Evolutionary conservation across 2,797 vertebrate genomes (phyloP).

Genomic region (Lagodon rhomboides): DNA sequence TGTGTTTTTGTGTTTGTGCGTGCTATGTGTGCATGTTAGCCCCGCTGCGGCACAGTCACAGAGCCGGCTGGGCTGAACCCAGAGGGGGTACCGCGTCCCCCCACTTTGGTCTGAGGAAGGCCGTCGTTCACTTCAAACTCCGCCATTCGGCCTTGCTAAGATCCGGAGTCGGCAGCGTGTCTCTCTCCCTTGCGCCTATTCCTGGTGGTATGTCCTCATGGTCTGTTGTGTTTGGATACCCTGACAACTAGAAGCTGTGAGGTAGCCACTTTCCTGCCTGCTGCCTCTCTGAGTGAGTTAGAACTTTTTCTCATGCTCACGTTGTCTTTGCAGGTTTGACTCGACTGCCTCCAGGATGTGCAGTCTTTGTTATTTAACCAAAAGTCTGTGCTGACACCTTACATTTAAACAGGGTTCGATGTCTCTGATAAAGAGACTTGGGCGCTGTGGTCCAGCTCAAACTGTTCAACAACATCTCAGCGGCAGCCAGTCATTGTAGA

Average conservation of each 20-base stretch:
- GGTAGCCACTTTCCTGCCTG: constrained; percentile 71
- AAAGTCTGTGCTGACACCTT: constrained; percentile 3
- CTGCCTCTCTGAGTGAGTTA: constrained; percentile 70
- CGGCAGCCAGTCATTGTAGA: constrained; percentile 37
- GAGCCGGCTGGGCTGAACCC: constrained; percentile 33
- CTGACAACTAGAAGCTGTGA: constrained; percentile 82
- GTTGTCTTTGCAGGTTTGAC: constrained; percentile 28
- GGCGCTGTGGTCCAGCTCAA: background rate
- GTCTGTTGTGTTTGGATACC: constrained; percentile 85
- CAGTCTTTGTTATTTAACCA: background rate
- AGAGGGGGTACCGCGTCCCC: constrained; percentile 46
- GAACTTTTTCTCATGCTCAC: constrained; percentile 71
- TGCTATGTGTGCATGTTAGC: constrained; percentile 48
- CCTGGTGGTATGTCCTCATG: constrained; percentile 83
- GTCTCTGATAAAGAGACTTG: background rate
- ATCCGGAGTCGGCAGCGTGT: constrained; percentile 49
- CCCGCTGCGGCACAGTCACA: constrained; percentile 53
- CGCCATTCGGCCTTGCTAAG: constrained; percentile 60
- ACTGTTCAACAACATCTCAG: constrained; percentile 7
- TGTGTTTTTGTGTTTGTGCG: constrained; percentile 51
- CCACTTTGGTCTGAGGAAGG: constrained; percentile 49
- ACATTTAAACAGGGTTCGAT: background rate
- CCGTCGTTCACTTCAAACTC: constrained; percentile 31
- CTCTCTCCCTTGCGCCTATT: constrained; percentile 79
- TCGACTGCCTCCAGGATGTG: constrained; percentile 11